A percentile compares a stretch with the other conserved stretches of the same genome.
These are phyloP conservation scores for Thinocorus orbignyianus DNA, from an alignment of 2,113 vertebrate genomes.

Conservation along the genomic window DNA sequence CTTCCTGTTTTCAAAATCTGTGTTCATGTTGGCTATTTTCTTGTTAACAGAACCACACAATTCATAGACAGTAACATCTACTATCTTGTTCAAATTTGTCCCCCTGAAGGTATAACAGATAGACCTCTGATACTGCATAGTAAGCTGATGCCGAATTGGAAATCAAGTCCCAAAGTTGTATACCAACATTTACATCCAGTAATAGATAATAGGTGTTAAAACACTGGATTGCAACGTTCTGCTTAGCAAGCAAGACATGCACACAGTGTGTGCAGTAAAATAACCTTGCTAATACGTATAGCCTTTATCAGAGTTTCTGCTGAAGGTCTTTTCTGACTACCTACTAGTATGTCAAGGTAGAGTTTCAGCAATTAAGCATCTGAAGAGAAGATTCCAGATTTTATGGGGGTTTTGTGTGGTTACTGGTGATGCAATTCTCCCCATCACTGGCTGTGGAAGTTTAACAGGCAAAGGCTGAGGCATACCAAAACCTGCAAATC, in stretches of 20 bases:
- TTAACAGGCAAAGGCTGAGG: neutral
- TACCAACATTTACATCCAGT: neutral
- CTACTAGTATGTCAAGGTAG: neutral
- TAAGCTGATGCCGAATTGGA: neutral
- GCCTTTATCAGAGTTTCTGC: neutral
- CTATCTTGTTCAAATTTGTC: neutral
- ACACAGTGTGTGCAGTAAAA: neutral
- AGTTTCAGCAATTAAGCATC: neutral
- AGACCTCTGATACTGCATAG: neutral
- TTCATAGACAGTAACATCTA: neutral
- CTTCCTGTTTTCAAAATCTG: neutral
- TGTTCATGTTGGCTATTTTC: neutral
- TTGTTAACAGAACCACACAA: neutral
- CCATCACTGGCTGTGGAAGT: neutral
- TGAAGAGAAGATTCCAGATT: neutral
- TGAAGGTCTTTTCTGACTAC: neutral
- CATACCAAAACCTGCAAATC: neutral
- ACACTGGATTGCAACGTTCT: neutral
- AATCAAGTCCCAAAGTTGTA: neutral
- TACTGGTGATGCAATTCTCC: neutral
- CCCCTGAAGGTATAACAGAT: neutral
- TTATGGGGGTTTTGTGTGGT: neutral
- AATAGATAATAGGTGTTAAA: neutral
- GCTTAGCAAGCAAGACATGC: neutral
- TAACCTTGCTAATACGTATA: neutral